These are phyloP conservation scores for Halcyon senegalensis DNA, from an alignment of 2,113 vertebrate species.

Conservation along the genomic window DNA sequence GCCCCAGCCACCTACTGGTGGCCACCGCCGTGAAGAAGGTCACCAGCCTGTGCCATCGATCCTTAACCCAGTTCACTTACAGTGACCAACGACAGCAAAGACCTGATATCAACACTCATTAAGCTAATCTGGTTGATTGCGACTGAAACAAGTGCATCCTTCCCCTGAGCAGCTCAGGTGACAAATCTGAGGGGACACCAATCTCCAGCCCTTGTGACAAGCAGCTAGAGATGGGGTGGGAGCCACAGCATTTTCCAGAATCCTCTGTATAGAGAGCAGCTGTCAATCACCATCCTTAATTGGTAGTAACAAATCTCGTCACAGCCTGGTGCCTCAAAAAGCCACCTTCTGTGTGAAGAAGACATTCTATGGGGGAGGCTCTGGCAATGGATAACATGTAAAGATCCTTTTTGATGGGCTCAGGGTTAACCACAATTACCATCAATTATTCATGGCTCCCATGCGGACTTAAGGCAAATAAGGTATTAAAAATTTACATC, in stretches of 20 bases:
- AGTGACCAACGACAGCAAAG: background rate
- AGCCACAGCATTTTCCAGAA: background rate
- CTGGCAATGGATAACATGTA: background rate
- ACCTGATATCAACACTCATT: rapidly evolving
- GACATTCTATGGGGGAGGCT: background rate
- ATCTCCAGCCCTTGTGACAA: background rate
- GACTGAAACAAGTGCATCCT: background rate
- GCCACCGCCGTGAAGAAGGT: background rate
- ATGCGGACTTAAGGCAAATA: slow-evolving; percentile 10
- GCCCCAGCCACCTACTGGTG: background rate
- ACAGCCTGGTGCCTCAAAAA: background rate
- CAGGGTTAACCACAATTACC: slow-evolving; percentile 17
- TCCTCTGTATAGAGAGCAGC: background rate
- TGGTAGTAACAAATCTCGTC: background rate
- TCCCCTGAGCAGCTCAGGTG: background rate
- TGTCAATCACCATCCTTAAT: slow-evolving; percentile 1
- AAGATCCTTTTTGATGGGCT: slow-evolving; percentile 18
- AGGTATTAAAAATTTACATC: slow-evolving; percentile 23
- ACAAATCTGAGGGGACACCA: background rate
- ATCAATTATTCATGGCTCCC: slow-evolving; percentile 53
- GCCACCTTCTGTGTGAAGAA: background rate
- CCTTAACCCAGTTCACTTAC: background rate
- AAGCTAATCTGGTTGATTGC: background rate
- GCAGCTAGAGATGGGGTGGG: background rate
- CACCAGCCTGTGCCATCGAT: background rate